Percentiles rank a stretch among this genome's conserved stretches.
These are phyloP conservation scores for Myotis daubentonii DNA, from an alignment of 2,797 vertebrate species.

Conservation along the genomic window DNA sequence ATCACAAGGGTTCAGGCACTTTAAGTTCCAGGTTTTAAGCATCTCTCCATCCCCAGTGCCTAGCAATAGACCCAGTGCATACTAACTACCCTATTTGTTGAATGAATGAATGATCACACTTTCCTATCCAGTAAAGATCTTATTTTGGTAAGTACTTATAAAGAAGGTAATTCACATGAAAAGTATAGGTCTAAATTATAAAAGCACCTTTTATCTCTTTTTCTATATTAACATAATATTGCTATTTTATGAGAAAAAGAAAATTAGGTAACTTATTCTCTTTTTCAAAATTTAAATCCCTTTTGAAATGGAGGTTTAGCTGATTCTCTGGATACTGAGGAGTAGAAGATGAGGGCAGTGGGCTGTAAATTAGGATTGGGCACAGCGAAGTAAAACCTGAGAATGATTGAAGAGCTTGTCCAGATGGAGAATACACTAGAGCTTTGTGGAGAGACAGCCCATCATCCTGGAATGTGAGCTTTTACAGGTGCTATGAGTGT, in stretches of 20 bases:
- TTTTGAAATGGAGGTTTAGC: not conserved
- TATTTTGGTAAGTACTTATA: not conserved
- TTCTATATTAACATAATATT: not conserved
- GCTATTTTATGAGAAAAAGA: not conserved
- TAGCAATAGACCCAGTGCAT: not conserved
- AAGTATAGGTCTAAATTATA: not conserved
- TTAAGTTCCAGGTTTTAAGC: not conserved
- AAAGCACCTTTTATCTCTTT: not conserved
- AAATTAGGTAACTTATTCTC: not conserved
- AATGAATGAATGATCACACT: not conserved
- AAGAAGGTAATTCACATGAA: slow-evolving; percentile 4
- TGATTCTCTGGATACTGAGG: not conserved
- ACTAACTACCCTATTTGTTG: not conserved
- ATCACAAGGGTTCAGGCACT: not conserved
- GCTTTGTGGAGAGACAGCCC: not conserved
- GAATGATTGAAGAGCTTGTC: not conserved
- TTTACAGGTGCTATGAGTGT: not conserved
- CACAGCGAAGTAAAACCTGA: not conserved
- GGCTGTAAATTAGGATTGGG: not conserved
- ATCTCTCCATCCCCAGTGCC: not conserved
- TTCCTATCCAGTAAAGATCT: not conserved
- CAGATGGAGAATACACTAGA: not conserved
- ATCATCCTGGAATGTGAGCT: not conserved
- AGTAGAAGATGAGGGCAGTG: not conserved
- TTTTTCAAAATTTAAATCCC: not conserved